These are phyloP conservation scores for Enteromius trimaculatus DNA, from an alignment of 2,797 vertebrate species.

Conservation along the genomic window DNA sequence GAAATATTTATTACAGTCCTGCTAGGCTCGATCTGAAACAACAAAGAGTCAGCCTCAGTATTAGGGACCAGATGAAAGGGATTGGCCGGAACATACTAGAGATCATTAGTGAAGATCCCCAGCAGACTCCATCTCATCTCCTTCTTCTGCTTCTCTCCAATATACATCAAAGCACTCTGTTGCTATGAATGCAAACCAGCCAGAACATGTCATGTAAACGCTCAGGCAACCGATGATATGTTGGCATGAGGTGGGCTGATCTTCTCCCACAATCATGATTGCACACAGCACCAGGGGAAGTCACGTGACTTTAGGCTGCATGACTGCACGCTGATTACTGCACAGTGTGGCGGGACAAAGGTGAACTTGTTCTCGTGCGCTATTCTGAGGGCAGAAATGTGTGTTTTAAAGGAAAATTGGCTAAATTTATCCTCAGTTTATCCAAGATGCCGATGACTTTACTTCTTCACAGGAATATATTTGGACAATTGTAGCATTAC, in stretches of 20 bases:
- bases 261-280: constrained; percentile 20
- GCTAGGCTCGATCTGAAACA: constrained; percentile 25
- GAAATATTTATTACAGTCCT: constrained; percentile 37
- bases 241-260: constrained; percentile 18
- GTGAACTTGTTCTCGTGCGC: neutral
- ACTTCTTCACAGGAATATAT: neutral
- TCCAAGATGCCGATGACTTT: neutral
- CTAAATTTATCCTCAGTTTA: neutral
- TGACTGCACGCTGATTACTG: neutral
- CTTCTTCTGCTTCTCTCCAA: constrained; percentile 66
- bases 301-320: constrained; percentile 17
- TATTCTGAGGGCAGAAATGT: neutral
- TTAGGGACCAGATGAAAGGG: constrained; percentile 40
- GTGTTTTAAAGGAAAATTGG: neutral
- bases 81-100: constrained; percentile 51
- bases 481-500: neutral
- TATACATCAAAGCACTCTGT: constrained; percentile 71
- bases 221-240: constrained; percentile 31
- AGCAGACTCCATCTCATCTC: constrained; percentile 24
- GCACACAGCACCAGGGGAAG: neutral
- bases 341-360: constrained; percentile 1
- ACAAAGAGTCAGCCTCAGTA: constrained; percentile 37
- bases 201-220: constrained; percentile 60
- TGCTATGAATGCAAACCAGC: constrained; percentile 62
- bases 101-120: constrained; percentile 72